phyloP scores from a whole-genome alignment of 2,113 vertebrate genomes.

The Nothobranchius furzeri region DNA sequence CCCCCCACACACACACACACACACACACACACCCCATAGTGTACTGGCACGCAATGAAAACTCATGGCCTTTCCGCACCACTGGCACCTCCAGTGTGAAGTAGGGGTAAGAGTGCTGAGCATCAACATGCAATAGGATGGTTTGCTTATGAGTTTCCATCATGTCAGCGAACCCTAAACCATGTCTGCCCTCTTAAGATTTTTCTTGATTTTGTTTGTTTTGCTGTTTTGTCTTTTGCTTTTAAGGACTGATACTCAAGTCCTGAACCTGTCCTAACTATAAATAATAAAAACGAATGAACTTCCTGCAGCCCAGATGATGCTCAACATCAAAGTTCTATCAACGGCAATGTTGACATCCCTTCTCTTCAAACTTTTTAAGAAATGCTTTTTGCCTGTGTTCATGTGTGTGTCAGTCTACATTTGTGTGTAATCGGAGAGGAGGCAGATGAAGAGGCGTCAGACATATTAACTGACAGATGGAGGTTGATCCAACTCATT shows the following conservation, averaged over 20 bases:
- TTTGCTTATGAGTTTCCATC: slow-evolving; percentile 67
- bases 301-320: slow-evolving; percentile 31
- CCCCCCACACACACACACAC: too few species aligned
- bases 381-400: slow-evolving; percentile 45
- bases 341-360: slow-evolving; percentile 46
- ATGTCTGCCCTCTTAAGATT: not conserved
- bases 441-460: slow-evolving; percentile 94
- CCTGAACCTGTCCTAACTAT: slow-evolving; percentile 1
- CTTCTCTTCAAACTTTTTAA: slow-evolving; percentile 46
- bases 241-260: not conserved
- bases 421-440: slow-evolving; percentile 75
- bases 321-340: slow-evolving; percentile 43
- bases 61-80: too few species aligned
- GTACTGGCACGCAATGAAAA: too few species aligned
- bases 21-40: too few species aligned
- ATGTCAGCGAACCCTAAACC: not conserved
- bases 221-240: not conserved
- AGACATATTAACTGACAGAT: slow-evolving; percentile 99
- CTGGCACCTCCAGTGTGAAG: too few species aligned
- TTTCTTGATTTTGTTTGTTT: not conserved
- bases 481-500: slow-evolving; percentile 99
- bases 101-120: slow-evolving; percentile 37
- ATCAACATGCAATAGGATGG: slow-evolving; percentile 69
- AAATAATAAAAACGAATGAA: slow-evolving; percentile 26
- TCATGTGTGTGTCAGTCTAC: slow-evolving; percentile 33